Evolutionary conservation across 2,113 vertebrate species (phyloP), one percentile per base, ranked within the genome.

Genomic region (Progne subis): DNA sequence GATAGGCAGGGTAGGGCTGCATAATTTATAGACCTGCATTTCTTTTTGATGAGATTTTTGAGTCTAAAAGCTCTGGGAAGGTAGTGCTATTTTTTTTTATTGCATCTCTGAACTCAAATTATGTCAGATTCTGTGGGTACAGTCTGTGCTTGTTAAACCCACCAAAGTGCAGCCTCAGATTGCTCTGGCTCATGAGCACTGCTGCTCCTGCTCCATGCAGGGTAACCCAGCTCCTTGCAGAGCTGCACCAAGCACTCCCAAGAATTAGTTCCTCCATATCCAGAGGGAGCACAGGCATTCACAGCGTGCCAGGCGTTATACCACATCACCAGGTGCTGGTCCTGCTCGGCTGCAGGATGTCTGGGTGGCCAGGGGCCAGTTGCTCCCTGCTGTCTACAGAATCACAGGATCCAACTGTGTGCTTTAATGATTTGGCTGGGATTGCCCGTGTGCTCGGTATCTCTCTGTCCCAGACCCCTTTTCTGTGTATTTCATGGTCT

Each of bases 21-120:
- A 84, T 95, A 92, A 91, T 88, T 92, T 87, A 95, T 53, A 72
- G 59, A 37, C 21, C 26, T 52, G 32, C 91, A 84, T 93, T 91
- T 93, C 83, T 90, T 91, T 94, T 77, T 93, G 86, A 93, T 82
- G 94, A 94, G 83, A 83, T 75, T 88, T 88, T 96, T 72, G 80
- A 86, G 83, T 88, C 80, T 88, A 50, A 88, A 90, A 90, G 68
- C 82, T 86, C 55, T 78, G 92, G 39, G 86, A 93, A 80, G 69
- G 80, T 29, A 84, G 56, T 86, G 68, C 80, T 90, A 43, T 72
- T 90, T 86, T 57, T 57, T 93, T 57, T 93, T 88, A 81, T 47
- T 77, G 59, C 69, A 34, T 70, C 43, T 83, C 82, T 74, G 50
- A 83, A 63, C 68, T 88, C 72, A 47, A 57, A 43, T 88, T 53